A percentile compares a stretch with the other conserved stretches of the same genome.
Evolutionary conservation across 2,113 vertebrate species (phyloP).

Genomic region (Naja naja): DNA sequence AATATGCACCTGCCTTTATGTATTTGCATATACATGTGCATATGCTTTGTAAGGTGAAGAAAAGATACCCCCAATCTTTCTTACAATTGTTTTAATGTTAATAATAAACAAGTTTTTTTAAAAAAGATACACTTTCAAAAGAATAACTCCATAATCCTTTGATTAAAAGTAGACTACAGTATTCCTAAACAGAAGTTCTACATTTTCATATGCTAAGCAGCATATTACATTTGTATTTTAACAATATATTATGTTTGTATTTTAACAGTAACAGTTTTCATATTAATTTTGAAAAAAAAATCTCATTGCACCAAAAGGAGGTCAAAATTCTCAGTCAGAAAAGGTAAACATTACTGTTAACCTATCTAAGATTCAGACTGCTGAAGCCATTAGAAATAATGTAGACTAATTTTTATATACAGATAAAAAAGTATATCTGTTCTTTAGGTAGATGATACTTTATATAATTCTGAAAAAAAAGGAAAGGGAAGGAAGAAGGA

Average conservation of each 20-base stretch:
- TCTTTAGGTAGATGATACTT: not conserved
- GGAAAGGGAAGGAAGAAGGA: not conserved
- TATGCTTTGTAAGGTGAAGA: not conserved
- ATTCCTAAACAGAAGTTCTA: not conserved
- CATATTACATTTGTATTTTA: constrained; percentile 4
- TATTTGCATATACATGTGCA: too few species aligned
- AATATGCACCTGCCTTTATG: not conserved
- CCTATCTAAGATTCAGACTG: not conserved
- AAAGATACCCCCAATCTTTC: not conserved
- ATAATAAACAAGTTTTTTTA: not conserved
- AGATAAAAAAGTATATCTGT: not conserved
- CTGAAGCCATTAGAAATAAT: not conserved
- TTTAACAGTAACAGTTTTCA: not conserved
- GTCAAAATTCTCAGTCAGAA: not conserved
- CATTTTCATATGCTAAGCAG: not conserved
- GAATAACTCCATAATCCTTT: not conserved
- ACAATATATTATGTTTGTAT: not conserved
- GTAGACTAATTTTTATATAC: not conserved
- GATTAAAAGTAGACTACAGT: not conserved
- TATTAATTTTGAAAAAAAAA: constrained; percentile 12
- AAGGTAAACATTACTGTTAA: not conserved
- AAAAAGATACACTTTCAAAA: not conserved
- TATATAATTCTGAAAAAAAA: not conserved
- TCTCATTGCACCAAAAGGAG: not conserved
- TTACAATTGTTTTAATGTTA: not conserved